A percentile compares a stretch with the other conserved stretches of the same genome.
These are phyloP conservation scores for Gymnobelideus leadbeateri DNA, from an alignment of 2,113 vertebrate species.

Conservation along the genomic window DNA sequence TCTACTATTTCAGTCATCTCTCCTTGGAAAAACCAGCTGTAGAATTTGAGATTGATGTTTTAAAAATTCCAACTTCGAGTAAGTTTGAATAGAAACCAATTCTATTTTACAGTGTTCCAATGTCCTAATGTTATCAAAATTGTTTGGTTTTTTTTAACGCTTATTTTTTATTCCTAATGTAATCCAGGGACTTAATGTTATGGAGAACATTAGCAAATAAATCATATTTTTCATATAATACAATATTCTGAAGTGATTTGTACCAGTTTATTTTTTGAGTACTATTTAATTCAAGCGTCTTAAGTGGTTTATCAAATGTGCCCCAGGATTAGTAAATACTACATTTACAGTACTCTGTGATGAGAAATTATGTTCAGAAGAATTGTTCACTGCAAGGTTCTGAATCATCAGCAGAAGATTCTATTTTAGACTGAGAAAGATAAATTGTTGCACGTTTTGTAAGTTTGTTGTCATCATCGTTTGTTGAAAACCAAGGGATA, in stretches of 20 bases:
- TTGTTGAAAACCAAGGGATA: neutral
- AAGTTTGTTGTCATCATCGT: neutral
- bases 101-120: neutral
- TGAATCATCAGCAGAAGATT: neutral
- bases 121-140: neutral
- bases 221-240: conserved; percentile 34
- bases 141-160: neutral
- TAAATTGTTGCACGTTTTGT: neutral
- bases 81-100: neutral
- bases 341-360: neutral
- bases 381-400: neutral
- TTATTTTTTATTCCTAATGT: neutral
- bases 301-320: neutral
- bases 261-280: neutral
- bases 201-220: neutral
- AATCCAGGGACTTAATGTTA: conserved; percentile 12
- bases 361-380: neutral
- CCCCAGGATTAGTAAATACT: neutral
- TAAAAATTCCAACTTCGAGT: neutral
- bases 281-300: conserved; percentile 3
- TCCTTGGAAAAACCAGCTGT: neutral
- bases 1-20: neutral
- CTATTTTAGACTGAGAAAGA: neutral
- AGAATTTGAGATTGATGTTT: neutral
- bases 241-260: conserved; percentile 45